Evolutionary conservation across 35 echinoderm and acorn worm species (phyloP), one percentile per base, ranked within the genome.

Genomic region (Apostichopus japonicus): DNA sequence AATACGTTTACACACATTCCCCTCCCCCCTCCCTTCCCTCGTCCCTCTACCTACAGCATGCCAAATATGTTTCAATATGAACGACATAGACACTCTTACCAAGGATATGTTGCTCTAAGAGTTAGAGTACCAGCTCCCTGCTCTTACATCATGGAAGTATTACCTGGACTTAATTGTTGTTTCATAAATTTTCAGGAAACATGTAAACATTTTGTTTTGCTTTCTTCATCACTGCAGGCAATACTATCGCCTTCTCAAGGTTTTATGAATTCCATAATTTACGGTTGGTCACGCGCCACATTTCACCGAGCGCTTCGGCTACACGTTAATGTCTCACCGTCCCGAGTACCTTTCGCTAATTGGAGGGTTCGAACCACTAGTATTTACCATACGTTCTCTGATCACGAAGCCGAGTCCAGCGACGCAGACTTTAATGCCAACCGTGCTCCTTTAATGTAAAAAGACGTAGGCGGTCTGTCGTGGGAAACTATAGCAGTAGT

Each of bases 341-440:
- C 81, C 14, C 53, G 81, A 57, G 21, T 54, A 6, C 81, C 81
- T 55, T 84, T 84, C 56, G 81, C 53, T 17, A 84, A 54, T 17
- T 84, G 81, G 81, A 19, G 57, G n/a, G 57, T 6, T 23, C 17
- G 81, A 10, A 16, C 54, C 0, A 2, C 54, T 23, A 57, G 17
- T 24, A 5, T 84, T 84, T 84, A 84, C n/a, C 81, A 84, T 17
- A 84, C 81, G 16, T 84, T 84, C n/a, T 84, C 81, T 10, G 81
- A 84, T 21, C 6, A 84, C 81, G 81, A 84, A 23, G 81, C 15
- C 54, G 27, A 53, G 57, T 23, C 81, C 14, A 84, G 81, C 53
- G 81, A 84, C 4, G 81, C 81, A 4, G 81, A 84, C 17, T 57
- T 23, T 54, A 84, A 56, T 4, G 81, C 81, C 23, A 84, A 57